Base-by-base conservation (phyloP, 2,113 vertebrate genomes). In the Strigops habroptila region DNA sequence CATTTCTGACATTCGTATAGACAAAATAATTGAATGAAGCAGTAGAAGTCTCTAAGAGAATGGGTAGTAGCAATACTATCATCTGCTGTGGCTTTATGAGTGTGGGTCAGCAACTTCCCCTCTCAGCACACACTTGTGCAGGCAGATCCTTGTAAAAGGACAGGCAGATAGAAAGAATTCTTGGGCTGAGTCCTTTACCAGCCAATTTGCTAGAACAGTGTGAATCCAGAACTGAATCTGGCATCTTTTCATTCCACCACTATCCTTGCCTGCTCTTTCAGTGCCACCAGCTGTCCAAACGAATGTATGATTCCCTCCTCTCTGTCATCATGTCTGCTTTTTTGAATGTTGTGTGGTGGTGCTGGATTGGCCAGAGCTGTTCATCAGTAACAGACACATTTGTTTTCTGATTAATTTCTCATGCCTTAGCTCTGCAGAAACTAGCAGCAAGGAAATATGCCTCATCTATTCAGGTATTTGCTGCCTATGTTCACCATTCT, bases 271-370 rank as follows among this genome's bases (percentile, higher is more conserved):
- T 97, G 90, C 83, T 93, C 92, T 84, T 92, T 79, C 95, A 97
- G 93, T 96, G 95, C 96, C 90, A 96, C 93, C 95, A 96, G 86
- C 93, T 93, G 92, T 96, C 93, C 88, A 91, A 79, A 95, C 2
- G 5, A 68, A 86, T 43, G 60, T 64, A 91, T 68, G 37, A 89
- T 81, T 68, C 52, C 25, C 10, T 94, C 19, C 35, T 81, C 75
- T 71, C 52, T 5, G 2, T 62, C 60, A 69, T 67, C 18, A 7
- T 22, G 25, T 63, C 85, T 77, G 17, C 64, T 93, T 68, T 86
- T 55, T 37, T 41, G 30, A 81, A 33, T 17, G 6, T 75, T 95
- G 37, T 1, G 1, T 79, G 62, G 28, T 78, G 64, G 16, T 62
- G 57, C 55, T 90, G 62, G 43, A 74, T 63, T 86, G 64, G 69